Base-by-base conservation (phyloP, 2,888 invertebrate genomes). In the Polyploca ridens region DNA sequence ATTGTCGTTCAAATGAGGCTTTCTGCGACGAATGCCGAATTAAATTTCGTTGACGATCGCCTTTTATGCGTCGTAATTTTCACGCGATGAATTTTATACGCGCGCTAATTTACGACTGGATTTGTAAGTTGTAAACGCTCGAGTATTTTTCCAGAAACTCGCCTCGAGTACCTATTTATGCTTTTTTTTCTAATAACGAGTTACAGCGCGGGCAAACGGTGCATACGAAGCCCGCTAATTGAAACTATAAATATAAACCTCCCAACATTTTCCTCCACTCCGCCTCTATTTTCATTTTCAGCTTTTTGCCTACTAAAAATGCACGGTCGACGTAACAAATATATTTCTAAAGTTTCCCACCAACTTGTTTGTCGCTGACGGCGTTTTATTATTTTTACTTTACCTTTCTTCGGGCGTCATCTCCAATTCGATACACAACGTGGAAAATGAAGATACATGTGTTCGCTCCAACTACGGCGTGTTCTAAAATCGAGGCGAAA, bases 241-340 rank as follows among this genome's bases (percentile, higher is more conserved):
- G 90, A 91, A 91, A 91, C 91, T 90, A 91, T 91, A 91, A 92
- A 91, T 92, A 91, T 87, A 86, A 87, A 82, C 75, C 82, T 38
- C 77, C 82, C 78, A 85, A 82, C 86, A 81, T 86, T 88, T 88
- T 86, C 76, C 81, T 82, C 75, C 76, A 78, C 80, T 82, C 75
- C 76, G 78, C 81, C 75, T 79, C 79, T 85, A 85, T 87, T 89
- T 87, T 86, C 83, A 80, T 84, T 79, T 76, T 75, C 73, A 75
- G 76, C 75, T 81, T 86, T 84, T 82, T 75, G 69, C 75, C 65
- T 71, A 78, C 74, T 79, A 72, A 78, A 71, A 82, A 78, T 77
- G 72, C 78, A 70, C 75, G 72, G 68, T 69, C 66, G 58, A 60
- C 71, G 72, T 71, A 71, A 78, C 73, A 74, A 54, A 78, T 78